Evolutionary conservation across 2,888 invertebrate genomes (phyloP).

Genomic region (Tenthredo mesomela): DNA sequence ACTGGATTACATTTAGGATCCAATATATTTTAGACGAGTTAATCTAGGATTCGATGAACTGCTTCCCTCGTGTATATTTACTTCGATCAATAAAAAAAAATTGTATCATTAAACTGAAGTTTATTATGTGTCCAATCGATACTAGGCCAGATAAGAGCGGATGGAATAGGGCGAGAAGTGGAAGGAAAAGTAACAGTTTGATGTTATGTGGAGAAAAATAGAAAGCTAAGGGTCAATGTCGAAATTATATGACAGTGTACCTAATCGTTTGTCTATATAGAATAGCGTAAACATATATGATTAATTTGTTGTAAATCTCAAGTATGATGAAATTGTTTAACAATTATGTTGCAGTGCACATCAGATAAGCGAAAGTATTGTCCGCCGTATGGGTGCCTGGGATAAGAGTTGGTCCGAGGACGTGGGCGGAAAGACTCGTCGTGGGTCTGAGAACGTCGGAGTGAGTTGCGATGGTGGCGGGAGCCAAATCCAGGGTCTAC

Average conservation of each 20-base stretch:
- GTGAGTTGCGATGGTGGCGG: conserved; percentile 71
- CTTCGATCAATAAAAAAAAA: background rate
- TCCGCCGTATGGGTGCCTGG: conserved; percentile 78
- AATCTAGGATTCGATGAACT: background rate
- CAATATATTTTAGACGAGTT: background rate
- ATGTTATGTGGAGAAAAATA: too few species aligned
- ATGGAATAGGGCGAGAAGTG: background rate
- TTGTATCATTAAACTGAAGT: background rate
- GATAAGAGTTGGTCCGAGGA: conserved; percentile 74
- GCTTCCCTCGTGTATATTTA: background rate
- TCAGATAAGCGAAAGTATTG: conserved; percentile 68
- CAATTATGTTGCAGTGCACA: conserved; percentile 41
- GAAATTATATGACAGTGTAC: background rate
- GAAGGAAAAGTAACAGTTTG: background rate
- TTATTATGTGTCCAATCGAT: background rate
- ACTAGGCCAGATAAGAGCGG: background rate
- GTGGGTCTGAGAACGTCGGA: conserved; percentile 65
- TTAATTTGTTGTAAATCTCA: background rate
- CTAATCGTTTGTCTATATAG: background rate
- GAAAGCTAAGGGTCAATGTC: too few species aligned
- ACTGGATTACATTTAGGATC: background rate
- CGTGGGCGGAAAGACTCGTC: conserved; percentile 67
- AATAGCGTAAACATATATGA: background rate
- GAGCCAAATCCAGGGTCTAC: conserved; percentile 49
- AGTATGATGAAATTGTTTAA: background rate